Conservation (phyloP, 2,888 invertebrate species). For the Xanthorhoe spadicearia region DNA sequence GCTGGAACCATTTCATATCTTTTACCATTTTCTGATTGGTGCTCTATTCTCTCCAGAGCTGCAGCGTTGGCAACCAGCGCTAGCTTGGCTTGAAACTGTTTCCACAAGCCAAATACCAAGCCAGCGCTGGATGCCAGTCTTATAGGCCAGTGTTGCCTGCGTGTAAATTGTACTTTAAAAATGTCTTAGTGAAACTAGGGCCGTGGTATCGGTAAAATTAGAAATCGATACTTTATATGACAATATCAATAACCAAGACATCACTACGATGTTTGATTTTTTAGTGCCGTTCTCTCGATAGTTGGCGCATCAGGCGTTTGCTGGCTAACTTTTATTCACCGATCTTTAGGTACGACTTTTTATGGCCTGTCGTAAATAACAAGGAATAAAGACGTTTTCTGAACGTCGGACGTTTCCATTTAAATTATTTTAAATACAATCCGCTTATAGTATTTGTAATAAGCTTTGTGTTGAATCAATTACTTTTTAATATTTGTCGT, state of each 20-base stretch:
- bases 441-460: conserved; percentile 67
- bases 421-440: conserved; percentile 76
- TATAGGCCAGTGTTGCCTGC: too few relatives aligned
- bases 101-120: too few relatives aligned
- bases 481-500: conserved; percentile 59
- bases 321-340: conserved; percentile 73
- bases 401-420: conserved; percentile 73
- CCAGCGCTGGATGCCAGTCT: too few relatives aligned
- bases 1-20: too few relatives aligned
- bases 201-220: not conserved
- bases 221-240: conserved; percentile 17
- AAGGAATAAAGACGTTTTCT: conserved; percentile 80
- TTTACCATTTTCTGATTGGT: too few relatives aligned
- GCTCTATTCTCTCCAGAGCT: too few relatives aligned
- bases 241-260: conserved; percentile 50
- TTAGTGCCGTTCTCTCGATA: conserved; percentile 59
- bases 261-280: conserved; percentile 59
- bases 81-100: too few relatives aligned
- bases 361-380: conserved; percentile 74
- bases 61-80: too few relatives aligned
- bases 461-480: conserved; percentile 74
- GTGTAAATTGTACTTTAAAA: too few relatives aligned
- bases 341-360: conserved; percentile 76
- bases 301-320: conserved; percentile 59
- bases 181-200: too few relatives aligned